A percentile compares a stretch with the other conserved stretches of the same genome.
Evolutionary conservation across 2,113 vertebrate genomes (phyloP).

Genomic region (Gavia stellata): DNA sequence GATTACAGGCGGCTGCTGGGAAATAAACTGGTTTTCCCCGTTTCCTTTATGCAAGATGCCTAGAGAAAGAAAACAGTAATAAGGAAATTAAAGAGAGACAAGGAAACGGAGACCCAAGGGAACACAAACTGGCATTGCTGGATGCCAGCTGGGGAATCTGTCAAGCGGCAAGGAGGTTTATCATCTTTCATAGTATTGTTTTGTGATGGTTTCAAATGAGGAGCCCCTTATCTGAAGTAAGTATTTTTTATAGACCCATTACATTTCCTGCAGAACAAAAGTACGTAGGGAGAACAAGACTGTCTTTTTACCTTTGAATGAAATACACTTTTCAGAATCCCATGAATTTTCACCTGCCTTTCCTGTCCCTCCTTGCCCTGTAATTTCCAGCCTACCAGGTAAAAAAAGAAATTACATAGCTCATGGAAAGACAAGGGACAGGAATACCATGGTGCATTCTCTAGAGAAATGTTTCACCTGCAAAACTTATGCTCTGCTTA

Average conservation of each 20-base stretch:
- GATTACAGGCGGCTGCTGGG: slow-evolving; percentile 95
- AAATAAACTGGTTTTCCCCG: slow-evolving; percentile 96
- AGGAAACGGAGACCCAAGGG: neutral
- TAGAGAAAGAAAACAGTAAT: slow-evolving; percentile 48
- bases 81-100: neutral
- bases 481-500: neutral
- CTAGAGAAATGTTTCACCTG: neutral
- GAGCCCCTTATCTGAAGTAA: neutral
- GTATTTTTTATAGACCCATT: neutral
- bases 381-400: neutral
- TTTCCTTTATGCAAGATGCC: slow-evolving; percentile 98
- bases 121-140: neutral
- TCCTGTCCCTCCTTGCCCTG: neutral
- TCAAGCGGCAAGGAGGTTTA: neutral
- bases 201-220: neutral
- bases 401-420: neutral
- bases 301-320: neutral
- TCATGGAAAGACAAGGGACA: neutral
- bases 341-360: neutral
- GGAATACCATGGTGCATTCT: neutral
- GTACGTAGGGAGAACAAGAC: neutral
- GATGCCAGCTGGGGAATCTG: neutral
- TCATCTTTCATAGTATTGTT: neutral
- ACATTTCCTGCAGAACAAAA: neutral
- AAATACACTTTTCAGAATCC: neutral